Conservation (phyloP, 2,113 vertebrate genomes). For the Osmerus eperlanus region DNA sequence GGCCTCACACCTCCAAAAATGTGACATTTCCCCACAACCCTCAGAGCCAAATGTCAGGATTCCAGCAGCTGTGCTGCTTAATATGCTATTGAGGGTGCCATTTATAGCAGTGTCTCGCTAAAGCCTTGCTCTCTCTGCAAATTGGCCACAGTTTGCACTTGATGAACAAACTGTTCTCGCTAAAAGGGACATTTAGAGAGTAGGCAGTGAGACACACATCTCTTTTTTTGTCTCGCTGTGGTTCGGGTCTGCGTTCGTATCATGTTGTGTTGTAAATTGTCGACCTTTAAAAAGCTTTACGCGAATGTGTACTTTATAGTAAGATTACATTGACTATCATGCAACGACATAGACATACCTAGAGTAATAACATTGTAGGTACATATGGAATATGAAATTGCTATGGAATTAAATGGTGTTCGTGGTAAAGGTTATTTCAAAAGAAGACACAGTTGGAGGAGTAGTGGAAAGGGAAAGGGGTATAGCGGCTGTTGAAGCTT, state of each 20-base stretch:
- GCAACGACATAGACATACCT: no score
- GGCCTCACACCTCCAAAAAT: conserved; percentile 37
- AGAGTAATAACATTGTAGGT: no score
- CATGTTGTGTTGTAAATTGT: not conserved
- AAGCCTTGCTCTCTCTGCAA: conserved; percentile 20
- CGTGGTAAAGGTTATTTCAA: no score
- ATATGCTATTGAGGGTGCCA: conserved; percentile 17
- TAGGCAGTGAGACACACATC: not conserved
- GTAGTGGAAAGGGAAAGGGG: no score
- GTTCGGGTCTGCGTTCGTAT: no score
- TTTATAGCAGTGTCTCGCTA: conserved; percentile 20
- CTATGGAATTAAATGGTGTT: no score
- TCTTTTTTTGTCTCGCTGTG: not conserved
- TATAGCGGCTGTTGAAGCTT: no score
- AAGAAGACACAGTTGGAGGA: no score
- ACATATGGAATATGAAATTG: no score
- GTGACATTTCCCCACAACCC: conserved; percentile 43
- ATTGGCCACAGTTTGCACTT: conserved; percentile 30
- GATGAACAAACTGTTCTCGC: conserved; percentile 16
- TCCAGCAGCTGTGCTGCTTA: conserved; percentile 17
- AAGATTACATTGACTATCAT: no score
- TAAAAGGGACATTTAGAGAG: conserved; percentile 9
- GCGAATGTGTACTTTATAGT: no score
- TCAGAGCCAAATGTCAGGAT: conserved; percentile 34
- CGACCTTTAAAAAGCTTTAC: no score